Evolutionary conservation across 2,888 invertebrate species (phyloP).

Genomic region (Campoplex nolae): DNA sequence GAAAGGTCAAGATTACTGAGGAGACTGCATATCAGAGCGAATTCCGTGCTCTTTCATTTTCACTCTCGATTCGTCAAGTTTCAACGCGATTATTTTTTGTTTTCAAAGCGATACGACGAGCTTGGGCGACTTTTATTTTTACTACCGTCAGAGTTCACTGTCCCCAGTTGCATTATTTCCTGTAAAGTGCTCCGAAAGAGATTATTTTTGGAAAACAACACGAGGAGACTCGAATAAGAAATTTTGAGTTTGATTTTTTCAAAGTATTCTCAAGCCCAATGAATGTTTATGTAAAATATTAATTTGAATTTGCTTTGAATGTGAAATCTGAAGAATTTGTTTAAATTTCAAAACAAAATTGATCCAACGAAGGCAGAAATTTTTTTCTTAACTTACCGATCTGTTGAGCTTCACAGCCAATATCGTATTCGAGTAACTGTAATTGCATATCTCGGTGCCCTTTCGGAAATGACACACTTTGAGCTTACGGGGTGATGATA

Average conservation of each 20-base stretch:
- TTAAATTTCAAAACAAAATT: not conserved
- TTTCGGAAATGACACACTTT: slow-evolving; percentile 99
- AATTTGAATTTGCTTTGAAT: not conserved
- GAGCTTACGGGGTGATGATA: slow-evolving; percentile 94
- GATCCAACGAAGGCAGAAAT: not conserved
- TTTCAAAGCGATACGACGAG: slow-evolving; percentile 10
- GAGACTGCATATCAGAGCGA: slow-evolving; percentile 9
- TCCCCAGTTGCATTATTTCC: not conserved
- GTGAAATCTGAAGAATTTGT: not conserved
- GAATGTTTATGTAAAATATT: too few relatives aligned
- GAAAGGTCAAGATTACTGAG: slow-evolving; percentile 22
- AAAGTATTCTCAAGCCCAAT: too few relatives aligned
- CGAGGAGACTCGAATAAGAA: not conserved
- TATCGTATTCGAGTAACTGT: slow-evolving; percentile 97
- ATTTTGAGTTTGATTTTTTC: too few relatives aligned
- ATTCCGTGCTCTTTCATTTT: not conserved
- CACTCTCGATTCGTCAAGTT: not conserved
- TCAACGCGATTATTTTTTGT: slow-evolving; percentile 15
- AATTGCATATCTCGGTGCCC: slow-evolving; percentile 99
- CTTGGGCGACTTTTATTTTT: not conserved
- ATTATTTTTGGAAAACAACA: not conserved
- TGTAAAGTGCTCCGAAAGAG: not conserved
- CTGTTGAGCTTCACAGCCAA: slow-evolving; percentile 98
- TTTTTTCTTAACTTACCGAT: slow-evolving; percentile 87
- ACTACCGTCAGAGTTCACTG: not conserved